Evolutionary conservation across 2,113 vertebrate species (phyloP).

Genomic region (Oxyruncus cristatus): DNA sequence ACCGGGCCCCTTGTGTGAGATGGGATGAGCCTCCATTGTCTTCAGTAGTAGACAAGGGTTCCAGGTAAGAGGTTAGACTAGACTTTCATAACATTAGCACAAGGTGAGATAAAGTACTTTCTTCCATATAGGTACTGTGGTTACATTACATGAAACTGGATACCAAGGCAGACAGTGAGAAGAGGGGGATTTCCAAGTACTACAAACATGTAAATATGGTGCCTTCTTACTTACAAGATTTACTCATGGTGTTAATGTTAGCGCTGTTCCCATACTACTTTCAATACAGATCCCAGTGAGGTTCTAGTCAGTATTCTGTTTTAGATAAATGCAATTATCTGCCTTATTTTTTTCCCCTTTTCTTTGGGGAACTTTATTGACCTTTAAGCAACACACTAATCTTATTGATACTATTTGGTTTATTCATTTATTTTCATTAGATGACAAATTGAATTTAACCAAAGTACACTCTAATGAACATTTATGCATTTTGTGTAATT

Average conservation of each 20-base stretch:
- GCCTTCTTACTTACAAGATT: not conserved
- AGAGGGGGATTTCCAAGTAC: not conserved
- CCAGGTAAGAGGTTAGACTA: not conserved
- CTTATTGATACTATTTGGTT: slow-evolving; percentile 15
- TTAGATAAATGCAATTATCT: not conserved
- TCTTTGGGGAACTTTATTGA: slow-evolving; percentile 16
- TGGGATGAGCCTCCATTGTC: not conserved
- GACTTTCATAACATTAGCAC: not conserved
- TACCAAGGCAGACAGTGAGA: not conserved
- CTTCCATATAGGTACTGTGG: not conserved
- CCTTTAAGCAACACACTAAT: slow-evolving; percentile 56
- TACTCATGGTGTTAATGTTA: not conserved
- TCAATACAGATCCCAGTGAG: not conserved
- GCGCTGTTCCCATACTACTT: not conserved
- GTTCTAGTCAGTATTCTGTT: not conserved
- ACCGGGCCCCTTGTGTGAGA: not conserved
- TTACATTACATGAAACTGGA: not conserved
- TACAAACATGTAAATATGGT: not conserved
- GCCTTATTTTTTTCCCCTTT: not conserved
- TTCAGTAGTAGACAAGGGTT: not conserved
- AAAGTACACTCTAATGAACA: slow-evolving; percentile 36
- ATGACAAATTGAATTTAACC: slow-evolving; percentile 15
- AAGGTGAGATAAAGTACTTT: not conserved
- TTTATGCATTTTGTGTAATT: slow-evolving; percentile 12
- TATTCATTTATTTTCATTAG: slow-evolving; percentile 61